phyloP scores from a whole-genome alignment of 2,888 invertebrate species.

The Zaprionus lineosus region DNA sequence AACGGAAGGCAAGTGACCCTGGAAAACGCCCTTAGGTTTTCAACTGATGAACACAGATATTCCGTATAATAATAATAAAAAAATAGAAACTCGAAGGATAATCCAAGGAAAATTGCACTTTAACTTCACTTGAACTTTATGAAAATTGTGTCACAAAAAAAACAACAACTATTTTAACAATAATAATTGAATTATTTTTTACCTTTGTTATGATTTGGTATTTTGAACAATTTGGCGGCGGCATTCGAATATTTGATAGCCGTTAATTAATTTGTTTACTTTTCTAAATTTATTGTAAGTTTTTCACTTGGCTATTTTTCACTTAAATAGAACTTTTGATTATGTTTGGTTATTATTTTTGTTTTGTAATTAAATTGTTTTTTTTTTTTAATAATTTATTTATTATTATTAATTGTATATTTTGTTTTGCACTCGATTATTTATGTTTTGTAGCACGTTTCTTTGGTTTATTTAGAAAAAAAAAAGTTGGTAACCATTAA shows the following conservation, averaged over 20 bases:
- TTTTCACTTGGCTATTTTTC: constrained; percentile 28
- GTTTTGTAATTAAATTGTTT: constrained; percentile 8
- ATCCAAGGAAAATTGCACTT: constrained; percentile 29
- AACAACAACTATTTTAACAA: constrained; percentile 8
- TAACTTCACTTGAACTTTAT: constrained; percentile 26
- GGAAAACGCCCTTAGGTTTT: too few species aligned
- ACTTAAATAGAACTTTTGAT: constrained; percentile 10
- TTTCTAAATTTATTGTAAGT: constrained; percentile 18
- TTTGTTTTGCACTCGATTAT: background rate
- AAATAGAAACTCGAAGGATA: constrained; percentile 9
- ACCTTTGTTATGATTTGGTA: constrained; percentile 47
- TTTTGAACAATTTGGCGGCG: constrained; percentile 62
- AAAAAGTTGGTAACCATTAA: background rate
- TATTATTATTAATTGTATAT: background rate
- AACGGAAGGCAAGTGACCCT: background rate
- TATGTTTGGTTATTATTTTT: constrained; percentile 4
- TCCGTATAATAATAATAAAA: too few species aligned
- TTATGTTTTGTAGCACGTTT: background rate
- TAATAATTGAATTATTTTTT: constrained; percentile 20
- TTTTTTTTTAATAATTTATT: too few species aligned
- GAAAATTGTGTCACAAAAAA: constrained; percentile 35
- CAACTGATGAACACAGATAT: too few species aligned
- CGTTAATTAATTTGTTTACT: constrained; percentile 11
- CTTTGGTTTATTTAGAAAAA: background rate
- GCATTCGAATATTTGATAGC: constrained; percentile 55